Percentiles rank a stretch among this genome's conserved stretches.
Conservation (phyloP, 1,140 invertebrate species). For the Drosophila nikananu region DNA sequence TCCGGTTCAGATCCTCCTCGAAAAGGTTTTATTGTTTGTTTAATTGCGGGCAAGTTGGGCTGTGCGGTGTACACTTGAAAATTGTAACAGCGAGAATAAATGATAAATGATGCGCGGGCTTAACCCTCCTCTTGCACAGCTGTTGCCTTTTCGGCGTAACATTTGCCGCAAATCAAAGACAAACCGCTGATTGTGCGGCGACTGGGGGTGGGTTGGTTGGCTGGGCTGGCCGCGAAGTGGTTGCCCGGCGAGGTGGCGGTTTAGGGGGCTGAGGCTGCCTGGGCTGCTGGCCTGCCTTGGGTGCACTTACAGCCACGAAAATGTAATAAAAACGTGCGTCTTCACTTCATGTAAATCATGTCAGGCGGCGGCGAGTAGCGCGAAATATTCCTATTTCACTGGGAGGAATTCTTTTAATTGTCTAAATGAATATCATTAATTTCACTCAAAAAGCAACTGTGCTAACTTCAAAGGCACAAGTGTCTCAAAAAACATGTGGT, state of each 20-base stretch:
- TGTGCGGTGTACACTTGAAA: constrained; percentile 63
- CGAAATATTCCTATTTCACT: constrained; percentile 64
- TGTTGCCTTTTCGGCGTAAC: constrained; percentile 78
- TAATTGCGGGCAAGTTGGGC: constrained; percentile 72
- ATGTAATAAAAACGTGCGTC: constrained; percentile 83
- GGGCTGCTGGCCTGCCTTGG: constrained; percentile 33
- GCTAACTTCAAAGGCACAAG: too few species aligned
- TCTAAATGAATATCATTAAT: too few species aligned
- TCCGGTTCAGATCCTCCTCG: constrained; percentile 15
- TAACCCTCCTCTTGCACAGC: constrained; percentile 77
- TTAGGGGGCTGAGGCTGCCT: constrained; percentile 25
- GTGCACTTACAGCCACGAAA: constrained; percentile 79
- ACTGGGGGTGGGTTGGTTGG: constrained; percentile 16
- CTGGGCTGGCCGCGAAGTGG: constrained; percentile 12
- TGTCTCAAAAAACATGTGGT: background rate
- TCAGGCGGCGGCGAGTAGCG: constrained; percentile 73
- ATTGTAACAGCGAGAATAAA: constrained; percentile 75
- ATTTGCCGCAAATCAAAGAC: constrained; percentile 71
- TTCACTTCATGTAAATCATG: constrained; percentile 81
- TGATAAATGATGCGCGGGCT: constrained; percentile 75
- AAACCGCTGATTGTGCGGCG: constrained; percentile 40
- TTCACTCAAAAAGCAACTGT: too few species aligned
- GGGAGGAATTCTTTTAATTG: background rate
- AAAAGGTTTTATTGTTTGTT: constrained; percentile 72
- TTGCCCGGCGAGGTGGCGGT: constrained; percentile 19